Evolutionary conservation across 2,797 vertebrate species (phyloP).

Genomic region (Takifugu rubripes): DNA sequence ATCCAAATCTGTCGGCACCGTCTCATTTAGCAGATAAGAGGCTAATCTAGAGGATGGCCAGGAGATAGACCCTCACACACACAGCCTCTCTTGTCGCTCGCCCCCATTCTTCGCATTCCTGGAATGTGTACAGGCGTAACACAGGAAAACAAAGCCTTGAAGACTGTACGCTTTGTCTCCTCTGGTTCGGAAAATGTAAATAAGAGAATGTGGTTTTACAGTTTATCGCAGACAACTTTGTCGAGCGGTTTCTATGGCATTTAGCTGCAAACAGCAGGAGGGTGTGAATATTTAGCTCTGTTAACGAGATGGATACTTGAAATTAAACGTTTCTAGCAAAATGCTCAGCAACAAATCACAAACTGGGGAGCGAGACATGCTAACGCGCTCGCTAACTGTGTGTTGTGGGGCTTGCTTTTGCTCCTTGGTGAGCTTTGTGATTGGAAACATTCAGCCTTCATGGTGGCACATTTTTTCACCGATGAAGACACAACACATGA

Average conservation of each 20-base stretch:
- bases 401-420: conserved; percentile 20
- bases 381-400: conserved; percentile 26
- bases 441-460: conserved; percentile 19
- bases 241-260: neutral
- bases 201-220: conserved; percentile 36
- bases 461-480: conserved; percentile 10
- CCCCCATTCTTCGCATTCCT: conserved; percentile 68
- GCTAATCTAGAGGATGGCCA: conserved; percentile 70
- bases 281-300: conserved; percentile 2
- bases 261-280: conserved; percentile 3
- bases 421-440: conserved; percentile 18
- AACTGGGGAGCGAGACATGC: conserved; percentile 16
- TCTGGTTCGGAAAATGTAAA: conserved; percentile 37
- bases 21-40: conserved; percentile 78
- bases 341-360: conserved; percentile 7
- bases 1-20: conserved; percentile 70
- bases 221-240: conserved; percentile 23
- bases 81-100: conserved; percentile 68
- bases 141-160: conserved; percentile 58
- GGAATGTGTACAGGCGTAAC: conserved; percentile 65
- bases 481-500: conserved; percentile 3
- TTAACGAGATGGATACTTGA: neutral
- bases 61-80: conserved; percentile 62
- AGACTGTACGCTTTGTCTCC: conserved; percentile 12
- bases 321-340: conserved; percentile 5